Evolutionary conservation across 2,888 invertebrate genomes (phyloP), one percentile per base, ranked within the genome.

Genomic region (Amphimallon solstitiale): DNA sequence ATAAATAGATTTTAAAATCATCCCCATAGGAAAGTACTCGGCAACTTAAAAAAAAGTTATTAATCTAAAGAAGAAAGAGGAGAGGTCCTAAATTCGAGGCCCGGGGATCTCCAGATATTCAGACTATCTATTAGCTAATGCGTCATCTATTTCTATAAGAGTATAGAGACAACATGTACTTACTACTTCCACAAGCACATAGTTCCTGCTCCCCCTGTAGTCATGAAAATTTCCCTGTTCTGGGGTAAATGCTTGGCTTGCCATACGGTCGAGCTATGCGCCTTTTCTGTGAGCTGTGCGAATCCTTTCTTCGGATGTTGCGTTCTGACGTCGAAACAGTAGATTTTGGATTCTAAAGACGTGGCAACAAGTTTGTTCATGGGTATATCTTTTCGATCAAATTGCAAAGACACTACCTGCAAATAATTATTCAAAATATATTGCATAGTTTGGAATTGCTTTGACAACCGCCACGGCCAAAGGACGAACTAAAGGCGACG

Each of bases 341-440:
- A 90, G 67, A 97, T 90, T 71, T 94, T 95, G 0, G 95, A 93
- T 80, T 98, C 97, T 4, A 98, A 82, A 0, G 97, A 95, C 0
- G 97, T 94, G 0, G 92, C 95, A 0, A 93, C 92, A 73, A 98
- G 81, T 83, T 98, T 98, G 80, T 98, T 98, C 95, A 97, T 97
- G 67, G 90, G 88, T 76, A 97, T 97, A 77, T 97, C 95, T 78
- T 91, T 92, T 29, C 97, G 87, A 79, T 98, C 97, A 81, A 98
- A 98, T 80, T 98, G 95, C 29, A 94, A 74, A 15, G 88, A 87
- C 75, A 96, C 97, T 0, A 94, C 86, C 89, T 89, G 76, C 81
- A 77, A 70, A n/a, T n/a, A 5, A 23, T 23, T 23, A 23, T 23
- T 23, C 2, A 23, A 23, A 23, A n/a, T n/a, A n/a, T n/a, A n/a